phyloP scores from a whole-genome alignment of 2,888 invertebrate species.

The Andrena praecox region DNA sequence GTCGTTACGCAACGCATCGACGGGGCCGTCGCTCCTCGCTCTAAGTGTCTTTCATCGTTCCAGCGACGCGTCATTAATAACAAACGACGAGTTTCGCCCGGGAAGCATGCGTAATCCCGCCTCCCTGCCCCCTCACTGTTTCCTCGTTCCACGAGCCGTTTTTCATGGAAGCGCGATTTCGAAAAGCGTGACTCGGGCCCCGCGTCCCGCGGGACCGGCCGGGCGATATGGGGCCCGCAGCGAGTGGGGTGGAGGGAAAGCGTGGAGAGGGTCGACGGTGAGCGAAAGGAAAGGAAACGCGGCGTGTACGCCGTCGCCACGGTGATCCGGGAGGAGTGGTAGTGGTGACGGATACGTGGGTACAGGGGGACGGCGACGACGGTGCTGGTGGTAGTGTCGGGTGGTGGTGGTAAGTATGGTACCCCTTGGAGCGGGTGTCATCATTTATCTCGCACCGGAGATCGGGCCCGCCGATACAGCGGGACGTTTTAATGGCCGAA shows the following conservation, averaged over 20 bases:
- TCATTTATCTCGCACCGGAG: constrained; percentile 87
- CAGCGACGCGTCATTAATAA: constrained; percentile 50
- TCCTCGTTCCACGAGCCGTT: not conserved
- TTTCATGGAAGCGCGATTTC: constrained; percentile 1
- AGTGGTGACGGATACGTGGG: constrained; percentile 63
- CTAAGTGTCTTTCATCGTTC: constrained; percentile 38
- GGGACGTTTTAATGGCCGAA: constrained; percentile 90
- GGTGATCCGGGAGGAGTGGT: constrained; percentile 59
- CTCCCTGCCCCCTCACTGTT: not conserved
- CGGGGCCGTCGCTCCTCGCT: not conserved
- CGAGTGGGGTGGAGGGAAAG: constrained; percentile 10
- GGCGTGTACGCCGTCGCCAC: constrained; percentile 26
- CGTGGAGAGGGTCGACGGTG: constrained; percentile 41
- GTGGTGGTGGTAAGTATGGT: constrained; percentile 83
- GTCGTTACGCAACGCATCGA: constrained; percentile 31
- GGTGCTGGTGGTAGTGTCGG: constrained; percentile 63
- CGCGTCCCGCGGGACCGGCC: not conserved
- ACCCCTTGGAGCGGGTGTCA: constrained; percentile 85
- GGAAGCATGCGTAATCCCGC: constrained; percentile 1
- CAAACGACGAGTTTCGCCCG: not conserved
- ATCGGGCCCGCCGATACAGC: constrained; percentile 87
- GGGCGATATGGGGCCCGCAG: not conserved
- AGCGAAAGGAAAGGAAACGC: constrained; percentile 38
- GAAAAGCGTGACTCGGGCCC: not conserved
- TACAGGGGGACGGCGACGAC: constrained; percentile 57